These are phyloP conservation scores for Chionodraco myersi DNA, from an alignment of 2,113 vertebrate genomes.

Conservation along the genomic window DNA sequence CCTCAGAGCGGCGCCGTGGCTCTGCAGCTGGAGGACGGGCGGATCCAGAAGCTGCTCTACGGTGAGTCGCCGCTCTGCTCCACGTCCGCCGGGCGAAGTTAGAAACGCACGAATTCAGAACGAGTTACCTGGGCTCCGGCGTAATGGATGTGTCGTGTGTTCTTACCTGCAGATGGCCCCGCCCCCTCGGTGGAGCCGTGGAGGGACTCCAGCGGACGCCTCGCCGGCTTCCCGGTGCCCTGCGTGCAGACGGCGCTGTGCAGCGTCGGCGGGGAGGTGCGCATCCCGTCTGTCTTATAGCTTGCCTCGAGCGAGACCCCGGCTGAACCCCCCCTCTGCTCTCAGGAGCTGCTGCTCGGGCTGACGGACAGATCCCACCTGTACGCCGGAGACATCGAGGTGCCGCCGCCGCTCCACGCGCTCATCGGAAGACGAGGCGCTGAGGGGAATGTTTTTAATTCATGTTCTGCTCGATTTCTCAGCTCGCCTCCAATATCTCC, in stretches of 20 bases:
- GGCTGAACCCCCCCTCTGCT: not conserved
- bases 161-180: conserved; percentile 76
- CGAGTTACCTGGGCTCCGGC: no score
- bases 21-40: conserved; percentile 89
- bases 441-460: not conserved
- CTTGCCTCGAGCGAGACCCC: not conserved
- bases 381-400: conserved; percentile 90
- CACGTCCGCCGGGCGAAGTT: no score
- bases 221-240: conserved; percentile 84
- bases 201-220: conserved; percentile 76
- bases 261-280: conserved; percentile 86
- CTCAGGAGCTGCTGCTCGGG: conserved; percentile 90
- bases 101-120: no score
- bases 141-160: no score
- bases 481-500: conserved; percentile 92
- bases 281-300: no score
- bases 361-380: conserved; percentile 91
- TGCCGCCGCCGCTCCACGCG: conserved; percentile 49
- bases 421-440: no score
- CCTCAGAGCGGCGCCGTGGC: conserved; percentile 84
- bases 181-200: conserved; percentile 83
- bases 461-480: not conserved
- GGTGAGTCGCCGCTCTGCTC: conserved; percentile 81
- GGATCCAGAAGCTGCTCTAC: conserved; percentile 87
- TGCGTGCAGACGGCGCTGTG: conserved; percentile 88